Base-by-base conservation (phyloP, 2,888 invertebrate genomes). In the Melanotus villosus region DNA sequence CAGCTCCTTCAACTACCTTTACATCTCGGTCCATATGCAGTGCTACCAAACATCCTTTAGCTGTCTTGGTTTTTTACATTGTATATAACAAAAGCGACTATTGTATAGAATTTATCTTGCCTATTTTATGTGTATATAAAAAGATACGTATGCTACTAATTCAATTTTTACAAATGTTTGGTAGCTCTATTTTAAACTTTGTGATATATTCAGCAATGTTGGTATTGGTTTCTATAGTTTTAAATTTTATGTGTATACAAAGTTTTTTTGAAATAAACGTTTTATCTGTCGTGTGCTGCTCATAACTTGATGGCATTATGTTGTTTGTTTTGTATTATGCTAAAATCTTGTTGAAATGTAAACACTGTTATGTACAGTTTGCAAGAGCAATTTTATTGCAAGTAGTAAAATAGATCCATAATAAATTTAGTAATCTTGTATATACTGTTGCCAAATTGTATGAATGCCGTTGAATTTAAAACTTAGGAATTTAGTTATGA, bases 191-290 rank as follows among this genome's bases (percentile, higher is more conserved):
- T 58, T 54, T 14, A 60, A 63, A 45, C 54, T 47, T 69, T 71
- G 71, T 76, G 76, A 76, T 76, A 76, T 73, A 66, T 73, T 73
- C 62, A 72, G 73, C 74, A 69, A 75, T 75, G 75, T 73, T 76
- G 76, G 75, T 75, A 73, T 74, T 71, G 65, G 50, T 69, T 68
- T 62, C 41, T 70, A 26, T n/a, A 54, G 26, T 16, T 63, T 71
- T 70, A 65, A 71, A 69, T 34, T 52, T 26, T 50, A 47, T 74
- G 63, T 71, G 73, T 63, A 73, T 73, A 70, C 54, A 67, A 65
- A 68, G 71, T 74, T n/a, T n/a, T 73, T 77, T 77, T 76, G 73
- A 77, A 77, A 78, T 72, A 73, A 70, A 67, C 71, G 71, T 73
- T 74, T 76, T 73, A 75, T 73, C 59, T 68, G 58, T 66, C 60